Conservation (phyloP, 2,797 vertebrate genomes). For the Ispidina picta region DNA sequence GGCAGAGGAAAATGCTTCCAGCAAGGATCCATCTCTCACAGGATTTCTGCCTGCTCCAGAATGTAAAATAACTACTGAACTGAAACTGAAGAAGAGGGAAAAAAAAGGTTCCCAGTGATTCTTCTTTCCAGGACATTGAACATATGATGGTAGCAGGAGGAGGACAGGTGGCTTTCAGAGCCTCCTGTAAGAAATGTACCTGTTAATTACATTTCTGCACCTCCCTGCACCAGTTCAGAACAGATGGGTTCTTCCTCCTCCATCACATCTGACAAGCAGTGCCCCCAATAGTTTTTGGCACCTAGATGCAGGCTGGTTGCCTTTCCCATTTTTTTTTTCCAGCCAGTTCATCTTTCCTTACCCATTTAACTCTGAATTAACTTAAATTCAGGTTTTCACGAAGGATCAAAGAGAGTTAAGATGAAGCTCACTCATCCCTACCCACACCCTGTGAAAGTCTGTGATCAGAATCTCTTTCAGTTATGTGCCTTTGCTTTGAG, state of each 20-base stretch:
- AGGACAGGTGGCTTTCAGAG: conserved; percentile 12
- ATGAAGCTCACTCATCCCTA: background rate
- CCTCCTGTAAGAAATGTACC: background rate
- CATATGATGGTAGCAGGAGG: background rate
- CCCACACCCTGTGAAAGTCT: background rate
- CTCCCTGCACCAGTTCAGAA: background rate
- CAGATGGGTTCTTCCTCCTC: conserved; percentile 38
- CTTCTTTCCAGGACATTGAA: background rate
- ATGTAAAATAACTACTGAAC: background rate
- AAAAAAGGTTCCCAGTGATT: background rate
- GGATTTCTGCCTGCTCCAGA: background rate
- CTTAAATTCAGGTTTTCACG: background rate
- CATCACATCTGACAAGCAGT: background rate
- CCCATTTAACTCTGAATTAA: background rate
- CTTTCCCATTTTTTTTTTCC: background rate
- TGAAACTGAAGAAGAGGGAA: background rate
- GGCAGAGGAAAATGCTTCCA: background rate
- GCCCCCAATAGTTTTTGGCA: conserved; percentile 27
- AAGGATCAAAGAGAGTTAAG: background rate
- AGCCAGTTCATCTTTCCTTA: background rate
- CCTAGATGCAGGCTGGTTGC: background rate
- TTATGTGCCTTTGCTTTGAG: background rate
- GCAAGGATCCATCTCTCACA: background rate
- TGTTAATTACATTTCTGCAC: conserved; percentile 22
- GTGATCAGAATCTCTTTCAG: background rate